A percentile compares a stretch with the other conserved stretches of the same genome.
Conservation (phyloP, 2,797 vertebrate genomes). For the Streptopelia turtur region DNA sequence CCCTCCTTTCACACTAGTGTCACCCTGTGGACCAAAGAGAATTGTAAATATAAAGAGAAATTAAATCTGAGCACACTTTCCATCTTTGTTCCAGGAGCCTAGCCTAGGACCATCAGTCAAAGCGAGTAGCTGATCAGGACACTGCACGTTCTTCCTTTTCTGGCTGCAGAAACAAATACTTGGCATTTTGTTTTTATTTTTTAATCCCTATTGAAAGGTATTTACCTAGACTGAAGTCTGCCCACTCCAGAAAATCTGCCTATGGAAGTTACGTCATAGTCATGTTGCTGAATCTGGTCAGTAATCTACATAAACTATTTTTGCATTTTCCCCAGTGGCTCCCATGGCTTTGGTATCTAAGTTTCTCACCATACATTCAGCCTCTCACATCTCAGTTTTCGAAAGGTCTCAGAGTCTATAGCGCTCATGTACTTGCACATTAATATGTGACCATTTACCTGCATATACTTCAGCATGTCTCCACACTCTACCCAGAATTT, state of each 20-base stretch:
- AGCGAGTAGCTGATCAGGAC: not conserved
- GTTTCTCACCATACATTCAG: not conserved
- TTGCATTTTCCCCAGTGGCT: not conserved
- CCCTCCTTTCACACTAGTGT: not conserved
- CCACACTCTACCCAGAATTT: not conserved
- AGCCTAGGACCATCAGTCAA: not conserved
- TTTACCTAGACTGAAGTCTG: not conserved
- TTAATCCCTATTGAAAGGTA: not conserved
- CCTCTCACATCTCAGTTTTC: not conserved
- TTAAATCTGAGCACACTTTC: not conserved
- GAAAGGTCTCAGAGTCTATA: not conserved
- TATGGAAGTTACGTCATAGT: not conserved
- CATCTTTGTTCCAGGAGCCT: not conserved
- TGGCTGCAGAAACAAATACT: not conserved
- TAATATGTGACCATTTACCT: not conserved
- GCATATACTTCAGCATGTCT: not conserved
- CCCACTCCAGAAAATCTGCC: not conserved
- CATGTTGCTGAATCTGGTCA: not conserved
- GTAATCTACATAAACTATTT: not conserved
- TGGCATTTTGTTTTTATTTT: not conserved
- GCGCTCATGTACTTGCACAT: not conserved
- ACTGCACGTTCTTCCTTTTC: not conserved
- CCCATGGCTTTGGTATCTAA: not conserved
- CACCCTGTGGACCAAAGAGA: not conserved
- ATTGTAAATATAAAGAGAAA: not conserved